Percentiles rank a stretch among this genome's conserved stretches.
These are phyloP conservation scores for Lamprologus callipterus DNA, from an alignment of 2,113 vertebrate species.

Conservation along the genomic window DNA sequence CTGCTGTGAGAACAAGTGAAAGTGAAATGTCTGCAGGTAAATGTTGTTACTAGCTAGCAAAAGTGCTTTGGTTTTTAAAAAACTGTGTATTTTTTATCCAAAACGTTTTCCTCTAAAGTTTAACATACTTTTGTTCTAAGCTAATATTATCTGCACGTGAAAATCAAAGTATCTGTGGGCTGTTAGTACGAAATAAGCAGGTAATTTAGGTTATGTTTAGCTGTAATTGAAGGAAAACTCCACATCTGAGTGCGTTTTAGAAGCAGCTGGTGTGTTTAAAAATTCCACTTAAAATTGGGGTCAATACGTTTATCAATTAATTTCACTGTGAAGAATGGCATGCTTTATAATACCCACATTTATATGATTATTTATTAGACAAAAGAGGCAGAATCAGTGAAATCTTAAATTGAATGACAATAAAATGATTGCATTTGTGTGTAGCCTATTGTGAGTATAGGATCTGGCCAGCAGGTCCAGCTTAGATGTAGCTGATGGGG, in stretches of 20 bases:
- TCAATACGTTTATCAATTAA: neutral
- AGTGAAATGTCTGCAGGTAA: neutral
- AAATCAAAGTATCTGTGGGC: neutral
- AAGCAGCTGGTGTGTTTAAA: neutral
- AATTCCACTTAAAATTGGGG: neutral
- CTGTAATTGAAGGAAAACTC: neutral
- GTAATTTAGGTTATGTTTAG: neutral
- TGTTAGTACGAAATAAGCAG: neutral
- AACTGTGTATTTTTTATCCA: neutral
- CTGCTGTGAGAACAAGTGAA: neutral
- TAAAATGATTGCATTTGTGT: neutral
- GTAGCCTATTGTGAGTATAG: neutral
- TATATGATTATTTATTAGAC: neutral
- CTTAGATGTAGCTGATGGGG: neutral
- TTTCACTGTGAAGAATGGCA: neutral
- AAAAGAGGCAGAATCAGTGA: neutral
- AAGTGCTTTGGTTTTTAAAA: neutral
- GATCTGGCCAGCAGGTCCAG: neutral
- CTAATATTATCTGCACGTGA: neutral
- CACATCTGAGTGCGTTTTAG: neutral
- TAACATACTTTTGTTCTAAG: neutral
- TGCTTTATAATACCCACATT: neutral
- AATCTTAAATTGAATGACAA: neutral
- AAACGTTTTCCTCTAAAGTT: neutral
- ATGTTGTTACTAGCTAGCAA: neutral